A percentile compares a stretch with the other conserved stretches of the same genome.
These are phyloP conservation scores for Poecilia latipinna DNA, from an alignment of 2,113 vertebrate species.

Conservation along the genomic window DNA sequence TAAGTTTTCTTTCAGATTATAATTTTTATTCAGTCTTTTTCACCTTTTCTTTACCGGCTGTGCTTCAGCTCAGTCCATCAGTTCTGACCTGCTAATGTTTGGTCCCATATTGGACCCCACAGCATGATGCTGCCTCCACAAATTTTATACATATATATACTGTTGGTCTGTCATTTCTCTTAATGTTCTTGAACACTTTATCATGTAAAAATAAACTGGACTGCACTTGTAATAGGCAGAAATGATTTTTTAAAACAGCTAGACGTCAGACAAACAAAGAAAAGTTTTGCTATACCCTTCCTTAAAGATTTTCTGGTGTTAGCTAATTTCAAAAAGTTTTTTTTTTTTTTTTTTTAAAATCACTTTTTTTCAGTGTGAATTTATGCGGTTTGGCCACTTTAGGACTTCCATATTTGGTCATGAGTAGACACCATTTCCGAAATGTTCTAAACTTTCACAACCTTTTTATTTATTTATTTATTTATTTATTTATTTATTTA, in stretches of 20 bases:
- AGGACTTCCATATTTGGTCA: not conserved
- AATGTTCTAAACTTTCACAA: not conserved
- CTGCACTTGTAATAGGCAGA: not conserved
- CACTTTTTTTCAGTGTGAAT: not conserved
- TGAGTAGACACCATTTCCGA: not conserved
- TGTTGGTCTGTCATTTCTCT: not conserved
- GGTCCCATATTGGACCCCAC: not conserved
- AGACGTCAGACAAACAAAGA: too few relatives aligned
- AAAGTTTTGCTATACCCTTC: too few relatives aligned
- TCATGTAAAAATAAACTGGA: not conserved
- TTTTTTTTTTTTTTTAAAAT: not conserved
- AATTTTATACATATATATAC: not conserved
- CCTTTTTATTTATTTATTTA: too few relatives aligned
- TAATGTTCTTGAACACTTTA: not conserved
- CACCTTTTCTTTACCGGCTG: too few relatives aligned
- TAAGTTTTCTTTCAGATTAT: not conserved
- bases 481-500: not conserved
- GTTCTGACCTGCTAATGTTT: not conserved
- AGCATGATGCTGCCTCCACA: not conserved
- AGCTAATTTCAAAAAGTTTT: too few relatives aligned
- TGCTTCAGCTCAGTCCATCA: not conserved
- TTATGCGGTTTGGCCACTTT: not conserved
- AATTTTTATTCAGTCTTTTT: not conserved
- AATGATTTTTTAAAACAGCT: too few relatives aligned
- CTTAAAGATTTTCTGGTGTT: too few relatives aligned